Base-by-base conservation (phyloP, 1,140 invertebrate species). In the Muscidifurax raptorellus region DNA sequence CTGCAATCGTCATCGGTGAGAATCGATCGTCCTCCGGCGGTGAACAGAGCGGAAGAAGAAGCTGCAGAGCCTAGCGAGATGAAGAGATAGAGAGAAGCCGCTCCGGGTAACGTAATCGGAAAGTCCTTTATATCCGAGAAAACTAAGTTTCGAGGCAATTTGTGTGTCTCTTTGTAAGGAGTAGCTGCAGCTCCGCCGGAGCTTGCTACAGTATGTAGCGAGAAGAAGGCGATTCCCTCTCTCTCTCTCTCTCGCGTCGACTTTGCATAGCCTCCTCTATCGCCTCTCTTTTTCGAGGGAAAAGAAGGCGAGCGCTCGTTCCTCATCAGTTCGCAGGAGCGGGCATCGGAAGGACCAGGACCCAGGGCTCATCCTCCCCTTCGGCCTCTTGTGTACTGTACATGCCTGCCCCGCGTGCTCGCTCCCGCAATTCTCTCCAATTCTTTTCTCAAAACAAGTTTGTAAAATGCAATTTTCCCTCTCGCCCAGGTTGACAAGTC, bases 131-230 rank as follows among this genome's bases (percentile, higher is more conserved):
- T 91, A 91, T 92, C 89, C 89, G 85, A 86, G 88, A 89, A 93
- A 93, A 93, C 91, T 92, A 91, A 92, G 90, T 93, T 93, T 86
- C 89, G 84, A 92, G 91, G 89, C 91, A 93, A 93, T 92, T 93
- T 92, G 91, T 90, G 90, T 92, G 89, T 92, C 90, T 92, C 92
- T 93, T 92, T 92, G 91, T 91, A 90, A 92, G 89, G 86, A 90
- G 89, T 90, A 90, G 89, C 86, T 86, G 80, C 66, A n/a, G n/a
- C n/a, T n/a, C n/a, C n/a, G n/a, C n/a, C n/a, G n/a, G n/a, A n/a
- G n/a, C n/a, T n/a, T n/a, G n/a, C n/a, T n/a, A n/a, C n/a, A n/a
- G n/a, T n/a, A n/a, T n/a, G n/a, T n/a, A n/a, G n/a, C n/a, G 82
- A 72, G 47, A 72, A 77, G 67, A 71, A 76, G 74, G 15, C 80